A percentile compares a stretch with the other conserved stretches of the same genome.
Conservation (phyloP, 2,113 vertebrate genomes). For the Gracilinanus agilis region DNA sequence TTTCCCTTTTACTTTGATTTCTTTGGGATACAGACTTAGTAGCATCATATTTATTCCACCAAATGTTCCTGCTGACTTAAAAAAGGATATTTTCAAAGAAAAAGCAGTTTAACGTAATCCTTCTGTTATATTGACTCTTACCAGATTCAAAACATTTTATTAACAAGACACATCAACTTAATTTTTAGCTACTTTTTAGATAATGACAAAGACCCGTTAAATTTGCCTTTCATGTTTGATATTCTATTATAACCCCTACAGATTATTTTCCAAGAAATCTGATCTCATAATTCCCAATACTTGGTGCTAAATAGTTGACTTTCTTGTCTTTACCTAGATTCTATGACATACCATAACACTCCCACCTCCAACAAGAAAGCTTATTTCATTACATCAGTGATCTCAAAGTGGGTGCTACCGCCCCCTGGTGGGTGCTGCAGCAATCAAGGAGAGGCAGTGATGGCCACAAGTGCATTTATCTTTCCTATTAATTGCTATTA, state of each 20-base stretch:
- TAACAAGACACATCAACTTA: constrained; percentile 45
- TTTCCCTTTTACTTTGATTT: no score
- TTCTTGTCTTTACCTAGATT: constrained; percentile 50
- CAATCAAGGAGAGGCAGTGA: no score
- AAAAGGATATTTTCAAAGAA: background rate
- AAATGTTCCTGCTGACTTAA: no score
- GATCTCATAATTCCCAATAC: no score
- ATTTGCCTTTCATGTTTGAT: constrained; percentile 49
- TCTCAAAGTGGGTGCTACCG: no score
- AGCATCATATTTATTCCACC: no score
- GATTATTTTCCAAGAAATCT: constrained; percentile 69
- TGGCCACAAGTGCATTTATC: no score
- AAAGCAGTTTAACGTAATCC: constrained; percentile 14
- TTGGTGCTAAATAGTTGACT: no score
- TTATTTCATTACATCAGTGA: background rate
- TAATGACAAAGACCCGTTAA: constrained; percentile 66
- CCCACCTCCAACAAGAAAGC: background rate
- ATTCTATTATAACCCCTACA: constrained; percentile 45
- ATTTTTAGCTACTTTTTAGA: constrained; percentile 51
- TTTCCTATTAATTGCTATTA: no score
- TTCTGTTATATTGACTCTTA: background rate
- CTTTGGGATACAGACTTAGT: no score
- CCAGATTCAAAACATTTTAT: constrained; percentile 16
- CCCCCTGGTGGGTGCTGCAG: no score
- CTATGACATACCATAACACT: background rate